phyloP scores from a whole-genome alignment of 92 coral and sea anemone species.

The Epizoanthus scotinus region DNA sequence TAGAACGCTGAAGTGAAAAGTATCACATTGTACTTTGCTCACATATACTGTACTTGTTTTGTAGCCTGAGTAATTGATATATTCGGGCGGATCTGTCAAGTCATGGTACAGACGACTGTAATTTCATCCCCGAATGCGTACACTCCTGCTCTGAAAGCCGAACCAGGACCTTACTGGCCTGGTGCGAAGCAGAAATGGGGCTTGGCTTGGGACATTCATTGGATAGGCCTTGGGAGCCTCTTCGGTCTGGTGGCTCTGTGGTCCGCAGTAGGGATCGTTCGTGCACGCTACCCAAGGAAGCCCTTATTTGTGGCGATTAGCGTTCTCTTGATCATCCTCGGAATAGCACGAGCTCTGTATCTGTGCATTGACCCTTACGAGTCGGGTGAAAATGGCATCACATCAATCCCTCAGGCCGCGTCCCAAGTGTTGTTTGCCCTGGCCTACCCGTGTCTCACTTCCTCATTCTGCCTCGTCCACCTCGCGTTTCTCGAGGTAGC shows the following conservation, averaged over 20 bases:
- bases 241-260: slow-evolving; percentile 74
- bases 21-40: too few species aligned
- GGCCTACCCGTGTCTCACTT: slow-evolving; percentile 86
- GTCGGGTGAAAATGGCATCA: slow-evolving; percentile 69
- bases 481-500: slow-evolving; percentile 86
- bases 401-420: slow-evolving; percentile 46
- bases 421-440: slow-evolving; percentile 66
- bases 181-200: slow-evolving; percentile 66
- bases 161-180: slow-evolving; percentile 78
- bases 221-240: slow-evolving; percentile 59
- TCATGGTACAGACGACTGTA: too few species aligned
- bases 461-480: slow-evolving; percentile 82
- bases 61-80: too few species aligned
- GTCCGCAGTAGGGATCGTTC: slow-evolving; percentile 59
- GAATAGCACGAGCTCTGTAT: slow-evolving; percentile 70
- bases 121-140: too few species aligned
- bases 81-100: too few species aligned
- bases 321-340: slow-evolving; percentile 59
- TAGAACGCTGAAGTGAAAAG: too few species aligned
- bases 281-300: slow-evolving; percentile 56
- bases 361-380: slow-evolving; percentile 82
- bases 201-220: slow-evolving; percentile 65
- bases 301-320: slow-evolving; percentile 67
- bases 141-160: slow-evolving; percentile 46
- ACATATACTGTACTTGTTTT: too few species aligned